Conservation (phyloP, 2,797 vertebrate species). For the Typhlichthys subterraneus region DNA sequence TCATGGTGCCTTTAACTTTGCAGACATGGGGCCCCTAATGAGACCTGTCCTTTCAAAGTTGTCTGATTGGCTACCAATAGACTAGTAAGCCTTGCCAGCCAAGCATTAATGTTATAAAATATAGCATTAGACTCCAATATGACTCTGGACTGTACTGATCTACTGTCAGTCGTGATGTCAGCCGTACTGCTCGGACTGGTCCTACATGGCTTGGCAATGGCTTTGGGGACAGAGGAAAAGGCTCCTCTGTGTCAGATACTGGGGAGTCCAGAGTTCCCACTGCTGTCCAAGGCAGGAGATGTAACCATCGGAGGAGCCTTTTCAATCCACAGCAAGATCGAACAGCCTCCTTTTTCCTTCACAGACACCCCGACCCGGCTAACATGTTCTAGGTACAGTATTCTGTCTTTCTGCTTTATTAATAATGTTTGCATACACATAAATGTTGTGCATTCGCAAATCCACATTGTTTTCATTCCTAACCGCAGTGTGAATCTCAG, state of each 20-base stretch:
- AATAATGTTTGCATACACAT: neutral
- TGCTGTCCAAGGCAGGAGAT: conserved; percentile 71
- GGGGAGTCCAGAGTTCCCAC: conserved; percentile 62
- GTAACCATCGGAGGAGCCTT: conserved; percentile 74
- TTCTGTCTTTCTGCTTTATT: neutral
- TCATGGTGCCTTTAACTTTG: neutral
- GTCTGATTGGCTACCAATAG: conserved; percentile 48
- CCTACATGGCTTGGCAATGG: conserved; percentile 26
- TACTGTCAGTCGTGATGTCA: conserved; percentile 35
- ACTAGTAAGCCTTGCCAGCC: neutral
- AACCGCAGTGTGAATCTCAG: conserved; percentile 69
- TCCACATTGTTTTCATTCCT: conserved; percentile 6
- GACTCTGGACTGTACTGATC: neutral
- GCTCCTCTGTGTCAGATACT: conserved; percentile 56
- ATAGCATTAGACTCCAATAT: neutral
- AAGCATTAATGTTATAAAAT: conserved; percentile 30
- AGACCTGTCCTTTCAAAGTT: neutral
- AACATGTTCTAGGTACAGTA: conserved; percentile 71
- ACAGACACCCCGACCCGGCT: conserved; percentile 65
- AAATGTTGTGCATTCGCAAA: neutral
- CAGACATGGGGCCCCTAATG: neutral
- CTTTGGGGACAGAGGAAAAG: conserved; percentile 28
- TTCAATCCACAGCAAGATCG: conserved; percentile 75
- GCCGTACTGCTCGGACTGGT: conserved; percentile 24
- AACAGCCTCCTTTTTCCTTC: conserved; percentile 57